Percentiles rank a stretch among this genome's conserved stretches.
phyloP scores from a whole-genome alignment of 2,888 invertebrate species.

The Mycalesis mineus region DNA sequence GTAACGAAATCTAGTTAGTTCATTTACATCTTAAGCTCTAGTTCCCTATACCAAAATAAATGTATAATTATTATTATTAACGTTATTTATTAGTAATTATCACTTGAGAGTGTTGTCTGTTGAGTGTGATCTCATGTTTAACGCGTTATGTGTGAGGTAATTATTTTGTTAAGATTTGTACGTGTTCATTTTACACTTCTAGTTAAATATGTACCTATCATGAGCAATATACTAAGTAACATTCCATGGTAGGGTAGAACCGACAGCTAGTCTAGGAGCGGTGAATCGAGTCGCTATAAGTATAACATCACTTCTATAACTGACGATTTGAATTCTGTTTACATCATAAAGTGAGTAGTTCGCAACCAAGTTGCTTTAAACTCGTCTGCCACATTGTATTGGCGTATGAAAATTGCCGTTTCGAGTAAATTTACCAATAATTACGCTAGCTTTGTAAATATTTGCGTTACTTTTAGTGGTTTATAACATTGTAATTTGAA shows the following conservation, averaged over 20 bases:
- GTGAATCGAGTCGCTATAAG: constrained; percentile 46
- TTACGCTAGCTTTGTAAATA: constrained; percentile 59
- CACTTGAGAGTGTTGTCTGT: constrained; percentile 57
- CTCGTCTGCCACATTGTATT: constrained; percentile 41
- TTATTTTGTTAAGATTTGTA: constrained; percentile 48
- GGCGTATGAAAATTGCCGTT: constrained; percentile 32
- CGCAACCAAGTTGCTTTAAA: constrained; percentile 60
- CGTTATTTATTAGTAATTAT: constrained; percentile 71
- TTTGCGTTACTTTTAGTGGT: constrained; percentile 42
- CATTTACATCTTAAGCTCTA: constrained; percentile 55
- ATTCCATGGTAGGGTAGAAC: constrained; percentile 64
- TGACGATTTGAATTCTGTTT: constrained; percentile 30
- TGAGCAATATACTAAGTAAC: constrained; percentile 48
- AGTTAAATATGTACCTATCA: constrained; percentile 52
- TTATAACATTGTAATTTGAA: constrained; percentile 38
- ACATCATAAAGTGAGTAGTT: constrained; percentile 42
- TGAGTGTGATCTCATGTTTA: constrained; percentile 71
- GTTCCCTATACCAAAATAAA: constrained; percentile 72
- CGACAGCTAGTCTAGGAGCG: constrained; percentile 70
- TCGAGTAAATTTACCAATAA: constrained; percentile 45
- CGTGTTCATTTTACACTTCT: constrained; percentile 58
- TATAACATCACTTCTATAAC: constrained; percentile 39
- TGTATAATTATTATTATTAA: constrained; percentile 64
- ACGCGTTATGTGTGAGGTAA: constrained; percentile 48
- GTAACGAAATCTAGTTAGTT: constrained; percentile 36